Conservation (phyloP, 2,797 vertebrate species). For the Acrossocheilus fasciatus region DNA sequence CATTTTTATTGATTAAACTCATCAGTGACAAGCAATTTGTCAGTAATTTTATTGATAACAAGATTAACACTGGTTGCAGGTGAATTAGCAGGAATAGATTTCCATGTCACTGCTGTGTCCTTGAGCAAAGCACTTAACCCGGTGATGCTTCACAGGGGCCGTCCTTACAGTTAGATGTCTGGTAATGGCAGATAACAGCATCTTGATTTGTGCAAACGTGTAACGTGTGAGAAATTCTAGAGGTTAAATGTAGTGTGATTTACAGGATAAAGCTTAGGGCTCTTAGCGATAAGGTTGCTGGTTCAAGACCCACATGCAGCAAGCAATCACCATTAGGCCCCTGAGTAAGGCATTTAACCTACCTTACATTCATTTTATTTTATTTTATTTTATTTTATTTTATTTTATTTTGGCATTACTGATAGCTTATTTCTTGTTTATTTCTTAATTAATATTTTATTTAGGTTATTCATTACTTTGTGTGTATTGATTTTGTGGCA, state of each 20-base stretch:
- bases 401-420: neutral
- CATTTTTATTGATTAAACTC: neutral
- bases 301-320: neutral
- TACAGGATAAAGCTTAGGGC: neutral
- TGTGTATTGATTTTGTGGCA: neutral
- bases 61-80: neutral
- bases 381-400: neutral
- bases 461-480: neutral
- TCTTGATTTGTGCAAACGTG: neutral
- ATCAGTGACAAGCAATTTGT: neutral
- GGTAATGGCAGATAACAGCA: constrained; percentile 11
- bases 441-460: neutral
- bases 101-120: constrained; percentile 6
- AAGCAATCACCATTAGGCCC: neutral
- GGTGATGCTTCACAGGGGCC: neutral
- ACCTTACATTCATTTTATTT: neutral
- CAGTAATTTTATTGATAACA: neutral
- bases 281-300: neutral
- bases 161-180: neutral
- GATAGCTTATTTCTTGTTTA: no score
- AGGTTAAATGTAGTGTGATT: constrained; percentile 2
- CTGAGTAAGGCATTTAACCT: neutral
- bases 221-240: neutral
- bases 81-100: constrained; percentile 4
- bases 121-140: constrained; percentile 26